Evolutionary conservation across 2,888 invertebrate species (phyloP), one percentile per base, ranked within the genome.

Genomic region (Matsumyia berberina): DNA sequence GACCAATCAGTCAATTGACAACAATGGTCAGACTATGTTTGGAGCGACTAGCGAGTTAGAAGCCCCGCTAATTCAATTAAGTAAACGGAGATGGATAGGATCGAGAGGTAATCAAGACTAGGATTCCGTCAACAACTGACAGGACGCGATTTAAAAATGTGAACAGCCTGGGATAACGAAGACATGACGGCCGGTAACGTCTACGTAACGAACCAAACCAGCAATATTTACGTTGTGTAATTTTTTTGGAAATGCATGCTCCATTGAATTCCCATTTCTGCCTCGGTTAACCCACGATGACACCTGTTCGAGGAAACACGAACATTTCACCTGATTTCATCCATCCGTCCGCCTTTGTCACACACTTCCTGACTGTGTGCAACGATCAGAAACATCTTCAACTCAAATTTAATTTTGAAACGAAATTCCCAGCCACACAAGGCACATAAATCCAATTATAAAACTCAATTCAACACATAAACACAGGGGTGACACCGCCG

Each of bases 391-490:
- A 39, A 39, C 8, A 19, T 35, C 5, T 39, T 19, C 42, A 33
- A 17, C 7, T 31, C 37, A 31, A 73, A 51, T 49, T 53, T 31
- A 62, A 33, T 73, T 42, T 33, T 33, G 39, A 11, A 64, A 64
- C 5, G 29, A 31, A 51, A 60, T 69, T 69, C 67, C 51, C 76
- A 67, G 49, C 60, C 33, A 69, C 66, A 51, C 58, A 67, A 39
- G 39, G 15, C 49, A 67, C 24, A 31, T 15, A 51, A 77, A 69
- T 69, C 67, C 67, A 60, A 67, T 69, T 69, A 67, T 39, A 42
- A 77, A 51, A 69, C 60, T 58, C 67, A 67, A 67, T 57, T 49
- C 58, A 67, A 77, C 66, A 60, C 76, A 58, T 58, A 39, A 76
- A 31, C 67, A 58, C 76, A 77, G 76, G 66, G 76, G 66, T 76